Percentiles rank a stretch among this genome's conserved stretches.
phyloP scores from a whole-genome alignment of 2,797 vertebrate genomes.

The Holocentrus rufus region DNA sequence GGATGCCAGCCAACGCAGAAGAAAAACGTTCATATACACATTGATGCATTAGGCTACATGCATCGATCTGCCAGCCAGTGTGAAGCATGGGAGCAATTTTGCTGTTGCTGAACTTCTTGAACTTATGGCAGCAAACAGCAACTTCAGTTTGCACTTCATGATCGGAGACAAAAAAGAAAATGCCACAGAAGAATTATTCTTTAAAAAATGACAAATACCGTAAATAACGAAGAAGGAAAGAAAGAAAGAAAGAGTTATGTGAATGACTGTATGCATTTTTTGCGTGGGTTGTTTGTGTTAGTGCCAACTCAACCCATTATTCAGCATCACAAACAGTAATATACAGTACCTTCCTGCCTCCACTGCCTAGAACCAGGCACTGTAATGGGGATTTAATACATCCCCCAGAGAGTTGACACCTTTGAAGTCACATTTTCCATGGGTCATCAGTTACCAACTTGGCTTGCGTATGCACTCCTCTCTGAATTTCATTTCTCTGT shows the following conservation, averaged over 20 bases:
- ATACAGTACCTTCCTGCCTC: neutral
- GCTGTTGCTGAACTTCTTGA: too few relatives aligned
- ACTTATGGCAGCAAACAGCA: too few relatives aligned
- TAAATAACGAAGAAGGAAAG: neutral
- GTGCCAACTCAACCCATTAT: neutral
- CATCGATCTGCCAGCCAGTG: neutral
- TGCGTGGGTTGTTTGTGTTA: neutral
- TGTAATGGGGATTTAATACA: too few relatives aligned
- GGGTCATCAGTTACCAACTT: constrained; percentile 21
- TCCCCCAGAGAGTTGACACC: neutral
- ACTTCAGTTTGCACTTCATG: neutral
- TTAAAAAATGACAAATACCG: neutral
- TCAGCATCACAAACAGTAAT: too few relatives aligned
- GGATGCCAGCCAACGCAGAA: neutral
- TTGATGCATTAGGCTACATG: neutral
- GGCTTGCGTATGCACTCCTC: constrained; percentile 2
- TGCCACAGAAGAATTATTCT: neutral
- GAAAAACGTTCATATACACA: neutral
- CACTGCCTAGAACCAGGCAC: neutral
- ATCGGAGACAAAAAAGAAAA: neutral
- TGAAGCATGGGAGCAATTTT: neutral
- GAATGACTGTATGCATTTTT: too few relatives aligned
- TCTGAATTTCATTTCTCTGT: neutral
- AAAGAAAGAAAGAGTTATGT: too few relatives aligned
- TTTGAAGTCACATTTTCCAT: constrained; percentile 9